Percentiles rank a stretch among this genome's conserved stretches.
phyloP scores from a whole-genome alignment of 2,888 invertebrate species.

The Tricholauxania praeusta region DNA sequence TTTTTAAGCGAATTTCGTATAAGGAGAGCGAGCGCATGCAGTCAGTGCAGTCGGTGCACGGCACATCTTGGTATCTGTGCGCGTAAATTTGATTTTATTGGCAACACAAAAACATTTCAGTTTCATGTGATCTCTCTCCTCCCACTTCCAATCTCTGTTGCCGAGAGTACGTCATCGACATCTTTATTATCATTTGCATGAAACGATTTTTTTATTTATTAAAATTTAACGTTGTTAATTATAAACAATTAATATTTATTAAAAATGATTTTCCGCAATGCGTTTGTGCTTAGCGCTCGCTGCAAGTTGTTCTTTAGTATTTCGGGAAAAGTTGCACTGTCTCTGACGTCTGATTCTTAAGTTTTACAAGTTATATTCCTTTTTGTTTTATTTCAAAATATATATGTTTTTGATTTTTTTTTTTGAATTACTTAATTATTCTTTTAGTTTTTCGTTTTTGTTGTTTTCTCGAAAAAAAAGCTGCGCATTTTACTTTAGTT shows the following conservation, averaged over 20 bases:
- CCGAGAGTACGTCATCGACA: slow-evolving; percentile 18
- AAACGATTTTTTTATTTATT: slow-evolving; percentile 7
- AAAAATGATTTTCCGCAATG: slow-evolving; percentile 34
- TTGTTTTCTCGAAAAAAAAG: slow-evolving; percentile 23
- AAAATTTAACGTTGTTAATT: slow-evolving; percentile 16
- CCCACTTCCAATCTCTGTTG: not conserved
- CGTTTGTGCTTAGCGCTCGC: not conserved
- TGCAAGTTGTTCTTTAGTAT: not conserved
- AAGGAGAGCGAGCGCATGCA: not conserved
- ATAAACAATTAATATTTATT: slow-evolving; percentile 37
- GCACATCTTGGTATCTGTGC: slow-evolving; percentile 5
- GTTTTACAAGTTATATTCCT: too few relatives aligned
- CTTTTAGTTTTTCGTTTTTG: slow-evolving; percentile 4
- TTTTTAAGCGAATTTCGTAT: not conserved
- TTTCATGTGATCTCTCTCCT: not conserved
- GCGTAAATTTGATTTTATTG: slow-evolving; percentile 30
- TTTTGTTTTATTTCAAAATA: not conserved
- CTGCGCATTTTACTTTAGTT: slow-evolving; percentile 25
- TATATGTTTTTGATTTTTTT: not conserved
- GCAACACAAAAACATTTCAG: slow-evolving; percentile 13
- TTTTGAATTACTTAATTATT: slow-evolving; percentile 4
- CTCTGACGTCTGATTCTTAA: not conserved
- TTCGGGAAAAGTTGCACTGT: not conserved
- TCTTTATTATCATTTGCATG: slow-evolving; percentile 1
- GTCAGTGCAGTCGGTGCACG: not conserved